Conservation (phyloP, 2,113 vertebrate genomes). For the Aldabrachelys gigantea region DNA sequence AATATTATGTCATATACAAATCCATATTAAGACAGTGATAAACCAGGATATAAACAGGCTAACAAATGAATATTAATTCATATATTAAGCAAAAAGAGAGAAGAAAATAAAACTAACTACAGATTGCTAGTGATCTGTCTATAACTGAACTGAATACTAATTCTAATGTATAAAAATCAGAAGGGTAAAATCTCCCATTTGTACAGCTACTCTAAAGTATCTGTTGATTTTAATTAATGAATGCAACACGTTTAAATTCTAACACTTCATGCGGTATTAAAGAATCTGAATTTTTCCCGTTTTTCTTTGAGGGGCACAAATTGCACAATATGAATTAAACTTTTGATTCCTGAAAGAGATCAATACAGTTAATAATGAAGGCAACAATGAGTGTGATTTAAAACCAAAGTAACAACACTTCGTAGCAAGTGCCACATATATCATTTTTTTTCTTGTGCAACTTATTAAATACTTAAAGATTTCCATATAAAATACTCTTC, state of each 20-base stretch:
- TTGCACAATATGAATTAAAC: not conserved
- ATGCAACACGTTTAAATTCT: constrained; percentile 38
- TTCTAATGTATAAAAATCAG: constrained; percentile 9
- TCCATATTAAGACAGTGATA: not conserved
- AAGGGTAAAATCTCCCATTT: not conserved
- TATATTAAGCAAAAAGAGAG: not conserved
- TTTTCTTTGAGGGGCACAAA: too few species aligned
- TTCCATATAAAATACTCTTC: not conserved
- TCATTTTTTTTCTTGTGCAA: not conserved
- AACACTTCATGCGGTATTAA: constrained; percentile 3
- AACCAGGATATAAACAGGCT: not conserved
- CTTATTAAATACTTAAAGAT: not conserved
- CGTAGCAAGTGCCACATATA: not conserved
- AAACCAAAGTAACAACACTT: not conserved
- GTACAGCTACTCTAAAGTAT: not conserved
- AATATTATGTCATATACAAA: not conserved
- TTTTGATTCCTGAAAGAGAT: not conserved
- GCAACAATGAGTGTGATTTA: not conserved
- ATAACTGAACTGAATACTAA: constrained; percentile 24
- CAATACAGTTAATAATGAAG: not conserved
- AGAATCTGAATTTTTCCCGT: not conserved
- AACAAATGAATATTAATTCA: not conserved
- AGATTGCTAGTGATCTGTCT: not conserved
- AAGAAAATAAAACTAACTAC: not conserved
- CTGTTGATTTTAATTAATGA: constrained; percentile 51